Evolutionary conservation across 1,140 invertebrate genomes (phyloP).

Genomic region (Drosophila triauraria): DNA sequence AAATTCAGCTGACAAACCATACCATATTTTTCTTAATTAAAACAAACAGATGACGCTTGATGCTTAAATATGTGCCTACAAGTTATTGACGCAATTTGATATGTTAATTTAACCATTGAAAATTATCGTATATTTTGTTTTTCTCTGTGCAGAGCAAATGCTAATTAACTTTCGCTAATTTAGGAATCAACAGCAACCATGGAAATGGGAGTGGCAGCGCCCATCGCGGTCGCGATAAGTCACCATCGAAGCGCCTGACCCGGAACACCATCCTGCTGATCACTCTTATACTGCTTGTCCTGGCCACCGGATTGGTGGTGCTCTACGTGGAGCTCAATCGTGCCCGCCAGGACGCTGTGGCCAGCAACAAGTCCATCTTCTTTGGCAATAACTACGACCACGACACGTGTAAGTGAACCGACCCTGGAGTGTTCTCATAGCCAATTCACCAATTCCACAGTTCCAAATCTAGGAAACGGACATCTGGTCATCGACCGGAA

Average conservation of each 20-base stretch:
- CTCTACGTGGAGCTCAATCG: slow-evolving; percentile 64
- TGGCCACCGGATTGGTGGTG: slow-evolving; percentile 55
- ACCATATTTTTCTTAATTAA: not conserved
- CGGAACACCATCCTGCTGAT: slow-evolving; percentile 64
- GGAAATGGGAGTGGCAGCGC: slow-evolving; percentile 29
- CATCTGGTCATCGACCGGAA: slow-evolving; percentile 83
- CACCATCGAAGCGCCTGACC: slow-evolving; percentile 53
- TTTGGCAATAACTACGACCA: slow-evolving; percentile 80
- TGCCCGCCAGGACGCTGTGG: not conserved
- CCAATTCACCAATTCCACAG: slow-evolving; percentile 69
- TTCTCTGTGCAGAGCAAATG: slow-evolving; percentile 9
- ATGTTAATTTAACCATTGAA: not conserved
- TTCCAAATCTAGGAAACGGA: slow-evolving; percentile 84
- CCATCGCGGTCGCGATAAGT: slow-evolving; percentile 9
- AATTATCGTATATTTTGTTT: not conserved
- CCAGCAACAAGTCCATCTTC: slow-evolving; percentile 45
- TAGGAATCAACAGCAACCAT: slow-evolving; percentile 67
- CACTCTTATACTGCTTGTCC: slow-evolving; percentile 61
- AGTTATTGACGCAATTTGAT: not conserved
- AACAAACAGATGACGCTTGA: not conserved
- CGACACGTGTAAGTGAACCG: slow-evolving; percentile 75
- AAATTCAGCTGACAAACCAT: not conserved
- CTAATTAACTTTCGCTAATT: slow-evolving; percentile 33
- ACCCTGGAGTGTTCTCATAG: slow-evolving; percentile 17
- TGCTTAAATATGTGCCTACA: not conserved